Evolutionary conservation across 2,113 vertebrate genomes (phyloP), one percentile per base, ranked within the genome.

Genomic region (Phocoena phocoena): DNA sequence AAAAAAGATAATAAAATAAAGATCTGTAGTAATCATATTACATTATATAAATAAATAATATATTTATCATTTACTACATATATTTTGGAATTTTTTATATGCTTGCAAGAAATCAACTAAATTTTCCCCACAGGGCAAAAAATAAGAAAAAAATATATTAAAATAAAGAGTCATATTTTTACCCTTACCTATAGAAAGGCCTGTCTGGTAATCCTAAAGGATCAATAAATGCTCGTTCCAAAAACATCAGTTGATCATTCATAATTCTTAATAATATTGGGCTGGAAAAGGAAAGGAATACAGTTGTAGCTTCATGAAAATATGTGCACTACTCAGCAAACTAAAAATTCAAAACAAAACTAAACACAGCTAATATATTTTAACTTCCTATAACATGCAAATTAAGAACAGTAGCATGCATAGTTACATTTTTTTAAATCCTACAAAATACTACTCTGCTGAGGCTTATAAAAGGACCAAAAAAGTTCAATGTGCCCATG

Each of bases 201-300:
- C 99, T 99, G 70, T 99, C 99, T 92, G 99, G 99, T 98, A 99
- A 98, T 3, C 99, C 99, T 97, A 99, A 98, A 33, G 99, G 99
- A 98, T 99, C 99, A 13, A 98, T 99, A 97, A 99, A 99, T 68
- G 99, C 99, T 98, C 99, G 99, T 97, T 99, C 99, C 77, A 99
- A 85, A 93, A 99, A 98, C 99, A 99, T 99, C 90, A 99, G 97
- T 97, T 99, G 99, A 93, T 99, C 99, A 0, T 99, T 99, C 77
- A 99, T 97, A 88, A 99, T 98, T 90, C 99, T 99, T 28, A 99
- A 97, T 47, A 98, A 97, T 0, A 99, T 18, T 18, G 96, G 97
- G 47, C 99, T 99, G 93, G 62, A 83, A 96, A 95, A 95, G 3
- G 1, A 91, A 98, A 95, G 95, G 1, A 77, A 81, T 15, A 77